These are phyloP conservation scores for Eptesicus fuscus DNA, from an alignment of 2,113 vertebrate species.

Conservation along the genomic window DNA sequence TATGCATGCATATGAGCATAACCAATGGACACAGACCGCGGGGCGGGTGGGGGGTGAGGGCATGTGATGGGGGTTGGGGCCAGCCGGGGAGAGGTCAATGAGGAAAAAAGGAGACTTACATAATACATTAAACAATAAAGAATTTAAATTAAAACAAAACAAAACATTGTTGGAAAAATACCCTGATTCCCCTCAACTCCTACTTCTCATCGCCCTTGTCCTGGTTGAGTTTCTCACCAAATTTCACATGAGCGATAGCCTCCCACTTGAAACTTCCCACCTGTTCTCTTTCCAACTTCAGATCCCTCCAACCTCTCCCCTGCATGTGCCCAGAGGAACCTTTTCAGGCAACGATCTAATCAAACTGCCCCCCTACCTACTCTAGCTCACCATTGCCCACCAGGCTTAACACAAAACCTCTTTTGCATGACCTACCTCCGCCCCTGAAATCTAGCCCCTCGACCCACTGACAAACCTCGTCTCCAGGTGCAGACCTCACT, in stretches of 20 bases:
- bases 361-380: rapidly evolving
- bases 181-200: not conserved
- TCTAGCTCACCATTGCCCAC: not conserved
- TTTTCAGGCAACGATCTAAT: not conserved
- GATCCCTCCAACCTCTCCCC: not conserved
- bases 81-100: too few relatives aligned
- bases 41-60: too few relatives aligned
- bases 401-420: not conserved
- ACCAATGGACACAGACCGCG: too few relatives aligned
- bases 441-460: not conserved
- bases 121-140: too few relatives aligned
- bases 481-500: too few relatives aligned
- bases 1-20: too few relatives aligned
- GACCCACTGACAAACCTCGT: not conserved
- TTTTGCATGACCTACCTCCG: not conserved
- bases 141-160: too few relatives aligned
- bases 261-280: not conserved
- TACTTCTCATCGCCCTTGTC: not conserved
- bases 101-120: too few relatives aligned
- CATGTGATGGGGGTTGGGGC: too few relatives aligned
- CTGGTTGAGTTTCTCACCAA: not conserved
- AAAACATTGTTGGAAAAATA: not conserved
- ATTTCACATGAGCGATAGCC: not conserved
- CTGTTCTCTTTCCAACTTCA: not conserved
- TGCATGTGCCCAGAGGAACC: not conserved